phyloP scores from a whole-genome alignment of 2,888 invertebrate species.

The Timema cristinae region DNA sequence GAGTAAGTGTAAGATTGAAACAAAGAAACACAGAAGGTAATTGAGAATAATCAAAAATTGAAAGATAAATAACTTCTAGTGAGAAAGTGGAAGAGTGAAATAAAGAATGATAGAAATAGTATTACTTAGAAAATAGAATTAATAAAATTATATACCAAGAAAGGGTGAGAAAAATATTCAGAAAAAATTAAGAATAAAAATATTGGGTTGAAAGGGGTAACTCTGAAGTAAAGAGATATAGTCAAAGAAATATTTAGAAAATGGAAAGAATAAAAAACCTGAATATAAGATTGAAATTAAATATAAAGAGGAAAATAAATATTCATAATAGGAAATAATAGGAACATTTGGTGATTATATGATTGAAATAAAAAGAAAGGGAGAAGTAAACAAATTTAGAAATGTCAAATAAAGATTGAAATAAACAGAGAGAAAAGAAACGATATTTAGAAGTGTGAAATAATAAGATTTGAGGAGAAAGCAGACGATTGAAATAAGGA shows the following conservation, averaged over 20 bases:
- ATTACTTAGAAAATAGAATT: neutral
- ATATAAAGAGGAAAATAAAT: conserved; percentile 12
- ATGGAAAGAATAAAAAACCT: conserved; percentile 9
- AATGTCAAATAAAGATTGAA: neutral
- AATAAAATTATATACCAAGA: neutral
- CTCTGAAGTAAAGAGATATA: neutral
- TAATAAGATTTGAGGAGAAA: conserved; percentile 8
- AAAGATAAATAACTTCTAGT: neutral
- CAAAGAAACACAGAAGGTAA: neutral
- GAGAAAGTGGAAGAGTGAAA: neutral
- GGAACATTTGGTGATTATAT: neutral
- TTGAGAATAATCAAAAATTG: neutral
- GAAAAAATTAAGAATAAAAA: neutral
- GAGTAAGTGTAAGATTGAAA: too few relatives aligned
- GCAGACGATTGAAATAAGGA: conserved; percentile 8
- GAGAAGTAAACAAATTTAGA: neutral
- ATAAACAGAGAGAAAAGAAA: neutral
- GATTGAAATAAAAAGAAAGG: neutral
- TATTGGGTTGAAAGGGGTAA: neutral
- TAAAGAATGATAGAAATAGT: neutral
- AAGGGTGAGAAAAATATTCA: neutral
- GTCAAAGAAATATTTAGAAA: neutral
- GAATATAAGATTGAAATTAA: conserved; percentile 12
- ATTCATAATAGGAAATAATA: neutral
- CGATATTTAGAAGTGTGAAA: neutral